Base-by-base conservation (phyloP, 2,888 invertebrate genomes). In the Rhingia campestris region DNA sequence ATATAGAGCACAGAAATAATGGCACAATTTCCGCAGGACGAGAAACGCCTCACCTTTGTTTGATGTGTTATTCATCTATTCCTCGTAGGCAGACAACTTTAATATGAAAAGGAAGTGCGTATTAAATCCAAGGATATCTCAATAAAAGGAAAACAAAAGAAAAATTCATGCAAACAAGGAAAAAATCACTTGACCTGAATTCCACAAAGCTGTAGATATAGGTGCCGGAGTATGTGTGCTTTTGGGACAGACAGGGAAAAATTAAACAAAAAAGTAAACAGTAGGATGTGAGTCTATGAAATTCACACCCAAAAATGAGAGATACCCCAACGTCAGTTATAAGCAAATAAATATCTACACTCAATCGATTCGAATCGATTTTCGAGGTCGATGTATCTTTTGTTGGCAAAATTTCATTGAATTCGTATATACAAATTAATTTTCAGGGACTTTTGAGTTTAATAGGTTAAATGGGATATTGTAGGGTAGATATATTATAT, bases 101-200 rank as follows among this genome's bases (percentile, higher is more conserved):
- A 66, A 53, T 66, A 33, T 14, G 53, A 53, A 66, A 39, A 66
- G 66, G 53, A 66, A 66, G 53, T 43, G 43, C 51, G 66, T 43
- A 66, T 51, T 6, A 35, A 47, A 47, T 37, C 47, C 35, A 22
- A 63, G 49, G 49, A 49, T 63, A 63, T 30, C n/a, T 43, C 10
- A 53, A 33, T 32, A 10, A 47, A 61, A 47, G 22, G 22, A 63
- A 45, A 35, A 12, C 7, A 39, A 39, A 39, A 56, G 12, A n/a
- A 6, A 61, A 14, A 14, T 56, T n/a, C n/a, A 51, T 14, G 14
- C 10, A 6, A 56, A 14, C 14, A 10, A 7, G 22, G 35, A 2
- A 47, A n/a, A 33, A 64, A 9, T 51, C 64, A 51, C 49, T 51
- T 64, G 64, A 64, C 64, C 64, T 39, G 30, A 49, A 64, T 64